These are phyloP conservation scores for Ptilonorhynchus violaceus DNA, from an alignment of 2,113 vertebrate species.

Conservation along the genomic window DNA sequence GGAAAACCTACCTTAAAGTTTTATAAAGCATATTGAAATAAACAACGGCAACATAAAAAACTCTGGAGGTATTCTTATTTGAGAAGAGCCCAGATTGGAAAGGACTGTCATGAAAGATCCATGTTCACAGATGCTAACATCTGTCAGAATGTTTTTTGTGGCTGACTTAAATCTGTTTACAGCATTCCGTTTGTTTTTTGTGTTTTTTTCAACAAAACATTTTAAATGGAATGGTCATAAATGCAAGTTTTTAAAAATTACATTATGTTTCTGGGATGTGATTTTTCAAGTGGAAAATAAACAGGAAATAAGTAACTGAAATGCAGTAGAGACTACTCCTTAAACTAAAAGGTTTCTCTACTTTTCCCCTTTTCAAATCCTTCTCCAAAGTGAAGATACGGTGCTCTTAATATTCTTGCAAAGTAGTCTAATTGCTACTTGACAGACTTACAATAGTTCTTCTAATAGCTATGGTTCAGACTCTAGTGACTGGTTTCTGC, in stretches of 20 bases:
- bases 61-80: background rate
- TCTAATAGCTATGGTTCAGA: background rate
- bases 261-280: constrained; percentile 55
- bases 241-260: constrained; percentile 48
- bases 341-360: background rate
- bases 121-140: constrained; percentile 70
- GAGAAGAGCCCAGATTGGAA: constrained; percentile 48
- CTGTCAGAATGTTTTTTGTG: constrained; percentile 68
- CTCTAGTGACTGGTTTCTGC: constrained; percentile 1
- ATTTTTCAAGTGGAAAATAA: constrained; percentile 66
- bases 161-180: constrained; percentile 68
- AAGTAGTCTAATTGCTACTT: constrained; percentile 35
- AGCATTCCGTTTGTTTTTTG: constrained; percentile 68
- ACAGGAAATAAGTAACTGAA: constrained; percentile 66
- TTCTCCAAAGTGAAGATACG: background rate
- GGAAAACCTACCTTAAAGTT: background rate
- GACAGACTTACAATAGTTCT: constrained; percentile 8
- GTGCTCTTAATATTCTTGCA: background rate
- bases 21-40: background rate
- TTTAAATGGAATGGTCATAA: constrained; percentile 59
- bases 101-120: constrained; percentile 31
- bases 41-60: background rate
- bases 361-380: background rate
- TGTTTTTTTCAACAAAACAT: constrained; percentile 33
- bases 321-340: constrained; percentile 6